Conservation (phyloP, 2,888 invertebrate genomes). For the Trissonchulus sp. region DNA sequence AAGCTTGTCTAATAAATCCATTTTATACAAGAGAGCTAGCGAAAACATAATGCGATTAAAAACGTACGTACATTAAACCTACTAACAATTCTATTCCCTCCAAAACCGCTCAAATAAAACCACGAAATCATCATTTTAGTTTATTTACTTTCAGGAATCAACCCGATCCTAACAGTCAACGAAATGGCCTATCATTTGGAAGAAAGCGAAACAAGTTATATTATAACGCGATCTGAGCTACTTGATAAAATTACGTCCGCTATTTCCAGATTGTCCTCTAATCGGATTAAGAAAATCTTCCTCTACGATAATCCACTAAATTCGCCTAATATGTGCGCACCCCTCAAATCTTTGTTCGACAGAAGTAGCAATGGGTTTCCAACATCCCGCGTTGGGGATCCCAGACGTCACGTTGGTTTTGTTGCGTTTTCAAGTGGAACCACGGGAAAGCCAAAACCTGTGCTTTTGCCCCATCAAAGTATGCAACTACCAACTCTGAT, state of each 20-base stretch:
- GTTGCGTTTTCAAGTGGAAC: slow-evolving; percentile 3
- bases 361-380: no score
- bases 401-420: not conserved
- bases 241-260: not conserved
- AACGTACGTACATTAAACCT: no score
- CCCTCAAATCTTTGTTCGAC: not conserved
- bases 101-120: no score
- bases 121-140: no score
- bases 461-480: not conserved
- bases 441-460: slow-evolving; percentile 18
- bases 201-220: not conserved
- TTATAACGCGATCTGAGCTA: not conserved
- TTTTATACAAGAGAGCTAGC: no score
- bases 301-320: not conserved
- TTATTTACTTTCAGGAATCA: not conserved
- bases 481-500: no score
- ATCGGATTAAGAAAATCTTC: not conserved
- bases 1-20: no score
- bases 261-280: not conserved
- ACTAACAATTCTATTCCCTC: no score
- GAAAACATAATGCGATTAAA: no score
- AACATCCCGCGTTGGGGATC: not conserved
- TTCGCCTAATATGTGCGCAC: not conserved
- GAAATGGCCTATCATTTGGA: not conserved
- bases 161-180: not conserved